phyloP scores from a whole-genome alignment of 2,888 invertebrate genomes.

The Nudaria mundana region DNA sequence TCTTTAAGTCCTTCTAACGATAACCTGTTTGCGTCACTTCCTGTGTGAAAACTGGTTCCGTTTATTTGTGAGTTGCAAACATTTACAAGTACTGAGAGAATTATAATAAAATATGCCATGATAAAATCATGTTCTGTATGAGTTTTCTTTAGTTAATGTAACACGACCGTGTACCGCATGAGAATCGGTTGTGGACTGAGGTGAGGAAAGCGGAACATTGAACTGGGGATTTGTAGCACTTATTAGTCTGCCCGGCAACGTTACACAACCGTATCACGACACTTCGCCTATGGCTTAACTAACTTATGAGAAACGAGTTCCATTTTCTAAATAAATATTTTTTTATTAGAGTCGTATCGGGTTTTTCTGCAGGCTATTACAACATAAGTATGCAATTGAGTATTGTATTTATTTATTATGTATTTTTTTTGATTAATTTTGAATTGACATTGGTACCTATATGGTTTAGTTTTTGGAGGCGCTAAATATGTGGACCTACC shows the following conservation, averaged over 20 bases:
- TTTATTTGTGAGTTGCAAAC: constrained; percentile 46
- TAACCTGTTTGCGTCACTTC: constrained; percentile 49
- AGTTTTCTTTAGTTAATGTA: constrained; percentile 23
- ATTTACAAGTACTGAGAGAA: constrained; percentile 51
- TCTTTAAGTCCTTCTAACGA: constrained; percentile 20
- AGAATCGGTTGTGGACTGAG: constrained; percentile 44
- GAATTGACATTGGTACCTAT: background rate
- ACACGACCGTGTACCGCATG: constrained; percentile 38
- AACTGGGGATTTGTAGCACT: constrained; percentile 77
- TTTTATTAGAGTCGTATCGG: too few species aligned
- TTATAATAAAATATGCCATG: constrained; percentile 50
- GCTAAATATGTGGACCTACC: too few species aligned
- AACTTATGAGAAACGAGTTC: constrained; percentile 55
- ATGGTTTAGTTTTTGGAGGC: background rate
- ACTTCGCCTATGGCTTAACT: constrained; percentile 56
- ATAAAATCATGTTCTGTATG: constrained; percentile 37
- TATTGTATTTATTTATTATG: background rate
- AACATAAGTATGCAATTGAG: too few species aligned
- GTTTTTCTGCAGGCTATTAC: too few species aligned
- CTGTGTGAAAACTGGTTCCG: constrained; percentile 33
- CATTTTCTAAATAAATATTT: background rate
- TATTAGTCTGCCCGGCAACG: constrained; percentile 72
- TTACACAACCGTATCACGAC: constrained; percentile 67
- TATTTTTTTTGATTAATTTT: background rate
- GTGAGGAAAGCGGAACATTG: constrained; percentile 45